These are phyloP conservation scores for Geococcyx californianus DNA, from an alignment of 2,113 vertebrate species.

Conservation along the genomic window DNA sequence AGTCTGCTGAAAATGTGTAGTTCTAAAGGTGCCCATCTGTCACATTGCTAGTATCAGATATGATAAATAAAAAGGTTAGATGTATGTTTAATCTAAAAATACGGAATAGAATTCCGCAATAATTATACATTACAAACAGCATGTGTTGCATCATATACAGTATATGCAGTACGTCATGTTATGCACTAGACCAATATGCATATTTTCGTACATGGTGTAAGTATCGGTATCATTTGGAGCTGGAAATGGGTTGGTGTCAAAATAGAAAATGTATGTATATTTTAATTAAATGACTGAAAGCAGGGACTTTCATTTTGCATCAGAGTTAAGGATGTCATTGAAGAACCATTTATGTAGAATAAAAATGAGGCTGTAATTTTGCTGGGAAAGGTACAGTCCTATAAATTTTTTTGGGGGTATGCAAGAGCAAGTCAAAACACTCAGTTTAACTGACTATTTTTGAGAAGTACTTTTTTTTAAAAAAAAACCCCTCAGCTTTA, in stretches of 20 bases:
- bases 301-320: not conserved
- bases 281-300: not conserved
- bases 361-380: not conserved
- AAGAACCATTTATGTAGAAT: not conserved
- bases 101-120: not conserved
- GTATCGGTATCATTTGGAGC: accelerated
- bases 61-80: not conserved
- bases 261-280: not conserved
- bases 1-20: not conserved
- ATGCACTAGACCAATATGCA: not conserved
- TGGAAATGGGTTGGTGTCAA: not conserved
- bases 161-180: not conserved
- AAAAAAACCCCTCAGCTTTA: not conserved
- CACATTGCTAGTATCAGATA: not conserved
- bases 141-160: not conserved
- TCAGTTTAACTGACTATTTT: not conserved
- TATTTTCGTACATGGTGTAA: not conserved
- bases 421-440: not conserved
- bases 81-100: not conserved
- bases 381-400: not conserved
- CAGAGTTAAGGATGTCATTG: not conserved
- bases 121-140: not conserved
- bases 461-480: not conserved
- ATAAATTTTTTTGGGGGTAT: not conserved
- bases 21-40: not conserved